Evolutionary conservation across 1,140 invertebrate genomes (phyloP), one percentile per base, ranked within the genome.

Genomic region (Drosophila subobscura): DNA sequence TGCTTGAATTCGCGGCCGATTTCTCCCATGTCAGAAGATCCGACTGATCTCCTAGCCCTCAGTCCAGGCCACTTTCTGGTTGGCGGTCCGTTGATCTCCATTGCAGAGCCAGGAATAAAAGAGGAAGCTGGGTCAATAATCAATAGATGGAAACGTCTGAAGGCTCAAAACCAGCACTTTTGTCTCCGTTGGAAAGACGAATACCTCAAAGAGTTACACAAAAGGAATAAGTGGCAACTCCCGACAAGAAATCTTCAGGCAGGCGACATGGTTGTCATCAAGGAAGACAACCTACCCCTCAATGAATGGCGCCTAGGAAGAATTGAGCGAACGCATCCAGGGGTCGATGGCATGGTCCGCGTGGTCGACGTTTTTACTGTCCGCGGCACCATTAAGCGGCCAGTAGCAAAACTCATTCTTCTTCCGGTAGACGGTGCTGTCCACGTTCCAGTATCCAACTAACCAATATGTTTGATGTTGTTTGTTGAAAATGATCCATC

Each of bases 1-100:
- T 45, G 78, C 8, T 41, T 90, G 2, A 53, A 53, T 8, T 53
- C 51, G 10, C 0, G 33, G 51, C 51, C 51, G 0, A 44, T 14
- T 8, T 29, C 2, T 0, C 27, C 27, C 7, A 29, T 8, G 27
- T 29, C 7, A 8, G 45, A 47, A 25, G 45, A 47, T 22, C 45
- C 10, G 1, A 47, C 16, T 23, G 22, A 47, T 4, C 45, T 47
- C 1, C 10, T 47, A n/a, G 45, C 22, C 20, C 22, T 47, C 5
- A 47, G 45, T 23, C 45, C 45, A 16, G 22, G 45, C 1, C 22
- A 22, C 22, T 46, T 22, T 16, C 22, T 22, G 5, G 4, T 27
- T 27, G n/a, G n/a, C n/a, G n/a, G n/a, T n/a, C n/a, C n/a, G n/a
- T n/a, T n/a, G n/a, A n/a, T n/a, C n/a, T n/a, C n/a, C n/a, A n/a